Percentiles rank a stretch among this genome's conserved stretches.
These are phyloP conservation scores for Genyomyrus donnyi DNA, from an alignment of 2,113 vertebrate species.

Conservation along the genomic window DNA sequence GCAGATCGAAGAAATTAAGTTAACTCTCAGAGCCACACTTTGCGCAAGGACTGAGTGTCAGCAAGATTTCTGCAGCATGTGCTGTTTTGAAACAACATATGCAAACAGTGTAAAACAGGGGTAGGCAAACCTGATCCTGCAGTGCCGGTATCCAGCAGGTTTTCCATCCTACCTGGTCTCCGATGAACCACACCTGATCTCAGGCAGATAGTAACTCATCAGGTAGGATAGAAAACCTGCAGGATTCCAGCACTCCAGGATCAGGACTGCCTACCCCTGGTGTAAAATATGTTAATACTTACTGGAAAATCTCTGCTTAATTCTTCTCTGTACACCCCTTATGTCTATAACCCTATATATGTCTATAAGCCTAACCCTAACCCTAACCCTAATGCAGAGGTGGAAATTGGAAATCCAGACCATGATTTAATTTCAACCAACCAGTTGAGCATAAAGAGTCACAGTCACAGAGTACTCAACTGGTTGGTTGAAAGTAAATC, in stretches of 20 bases:
- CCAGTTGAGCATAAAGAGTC: too few relatives aligned
- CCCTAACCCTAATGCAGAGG: too few relatives aligned
- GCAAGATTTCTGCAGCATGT: neutral
- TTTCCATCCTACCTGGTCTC: neutral
- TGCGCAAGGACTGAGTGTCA: neutral
- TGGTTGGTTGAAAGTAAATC: too few relatives aligned
- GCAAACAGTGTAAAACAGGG: neutral
- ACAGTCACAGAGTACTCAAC: too few relatives aligned
- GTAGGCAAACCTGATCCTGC: neutral
- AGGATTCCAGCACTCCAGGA: neutral
- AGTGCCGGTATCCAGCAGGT: neutral
- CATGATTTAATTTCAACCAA: too few relatives aligned
- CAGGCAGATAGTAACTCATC: neutral
- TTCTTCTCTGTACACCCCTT: neutral
- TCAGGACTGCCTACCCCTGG: neutral
- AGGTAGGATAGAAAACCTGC: neutral
- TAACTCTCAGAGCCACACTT: neutral
- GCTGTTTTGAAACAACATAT: neutral
- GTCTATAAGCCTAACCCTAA: too few relatives aligned
- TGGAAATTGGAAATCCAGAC: too few relatives aligned
- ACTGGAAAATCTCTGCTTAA: neutral
- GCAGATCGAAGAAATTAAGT: neutral
- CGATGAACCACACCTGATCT: neutral
- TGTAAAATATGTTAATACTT: neutral
- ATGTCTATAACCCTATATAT: too few relatives aligned